Base-by-base conservation (phyloP, 2,797 vertebrate species). In the Anguilla pacifica region DNA sequence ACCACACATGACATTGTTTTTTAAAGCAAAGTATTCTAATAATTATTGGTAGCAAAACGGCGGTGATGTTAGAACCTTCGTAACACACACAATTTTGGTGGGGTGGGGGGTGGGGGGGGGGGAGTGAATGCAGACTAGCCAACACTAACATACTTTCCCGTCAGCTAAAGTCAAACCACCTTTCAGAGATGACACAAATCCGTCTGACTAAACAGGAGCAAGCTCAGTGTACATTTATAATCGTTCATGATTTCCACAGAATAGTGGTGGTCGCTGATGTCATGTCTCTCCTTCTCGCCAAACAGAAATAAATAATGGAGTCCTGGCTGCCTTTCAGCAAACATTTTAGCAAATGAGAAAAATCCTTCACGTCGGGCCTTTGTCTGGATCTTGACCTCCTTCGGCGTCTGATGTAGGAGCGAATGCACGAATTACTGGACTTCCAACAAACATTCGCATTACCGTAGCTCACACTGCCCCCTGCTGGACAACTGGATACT, bases 321-420 rank as follows among this genome's bases (percentile, higher is more conserved):
- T 22, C 77, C 77, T 81, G 77, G 77, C 77, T 49, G 77, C 1
- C 17, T 22, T 81, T 81, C 77, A 81, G 22, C 5, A 81, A 81
- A 81, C 77, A 81, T 81, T 81, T 81, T 81, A 81, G 77, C 77
- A 81, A 81, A 81, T 81, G 17, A 81, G 77, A 81, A 81, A 81
- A 22, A 81, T 81, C 77, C 39, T 51, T 51, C 22, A 46, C 77
- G 2, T 81, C 46, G 39, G 77, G 43, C 43, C 43, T 81, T 19
- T n/a, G 19, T 81, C 46, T 81, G 77, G 43, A 49, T 81, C 43
- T 49, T 81, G 77, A 6, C 77, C 43, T 25, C 19, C 39, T n/a
- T 39, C 39, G 22, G 6, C n/a, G 28, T 22, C 77, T 49, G 22
- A 79, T 43, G 5, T 39, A 17, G 74, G 35, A 77, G 3, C 74